Evolutionary conservation across 2,888 invertebrate genomes (phyloP), one percentile per base, ranked within the genome.

Genomic region (Lissonota sp.): DNA sequence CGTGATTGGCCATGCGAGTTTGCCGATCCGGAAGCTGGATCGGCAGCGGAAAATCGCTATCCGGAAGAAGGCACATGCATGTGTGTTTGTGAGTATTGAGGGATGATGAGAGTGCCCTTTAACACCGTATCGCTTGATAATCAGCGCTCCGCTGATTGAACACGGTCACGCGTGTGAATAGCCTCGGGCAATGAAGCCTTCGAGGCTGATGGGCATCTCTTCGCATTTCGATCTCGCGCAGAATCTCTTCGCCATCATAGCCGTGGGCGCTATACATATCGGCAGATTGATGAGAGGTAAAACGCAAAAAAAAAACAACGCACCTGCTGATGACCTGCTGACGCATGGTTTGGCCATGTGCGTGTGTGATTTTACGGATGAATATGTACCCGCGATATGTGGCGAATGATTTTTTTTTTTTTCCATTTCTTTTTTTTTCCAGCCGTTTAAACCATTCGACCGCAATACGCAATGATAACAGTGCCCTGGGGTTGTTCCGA

Each of bases 101-200:
- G 6, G 70, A 1, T 6, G 16, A 12, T 5, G 40, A 10, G 40
- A 67, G 26, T 60, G 44, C 73, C 63, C 58, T 77, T 71, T 39
- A 60, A 58, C 46, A 60, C 49, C 57, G 75, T 66, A 64, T 64
- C 75, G 80, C 69, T 75, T 80, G 74, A 80, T 83, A 71, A 84
- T 84, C 80, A 79, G 77, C 79, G 76, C 62, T 49, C 14, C 74
- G 77, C 82, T 84, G 85, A 87, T 87, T 84, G 85, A 84, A 84
- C 84, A 85, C 81, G 83, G 79, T 83, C 82, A 83, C 78, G 85
- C 83, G 81, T 26, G 26, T 26, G 26, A 26, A 26, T 82, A 78
- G 66, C 73, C 74, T 55, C 62, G 78, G 71, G 71, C 84, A 84
- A 87, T 87, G 86, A 86, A 86, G 84, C 83, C 78, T 77, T 72